Conservation (phyloP, 2,113 vertebrate genomes). For the Agapornis roseicollis region DNA sequence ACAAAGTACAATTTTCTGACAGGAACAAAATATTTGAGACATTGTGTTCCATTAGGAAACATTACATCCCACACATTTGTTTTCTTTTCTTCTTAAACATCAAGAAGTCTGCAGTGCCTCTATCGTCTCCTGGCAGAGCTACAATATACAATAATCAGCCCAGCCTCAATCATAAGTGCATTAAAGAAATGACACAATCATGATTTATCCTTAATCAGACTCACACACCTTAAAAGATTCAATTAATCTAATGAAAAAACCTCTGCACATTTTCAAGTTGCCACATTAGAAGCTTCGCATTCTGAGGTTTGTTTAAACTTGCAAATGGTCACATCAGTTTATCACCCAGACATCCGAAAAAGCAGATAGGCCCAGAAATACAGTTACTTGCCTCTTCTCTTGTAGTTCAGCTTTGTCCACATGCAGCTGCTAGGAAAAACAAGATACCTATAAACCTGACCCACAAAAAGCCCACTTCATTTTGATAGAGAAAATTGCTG, state of each 20-base stretch:
- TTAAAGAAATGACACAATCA: background rate
- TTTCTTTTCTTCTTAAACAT: background rate
- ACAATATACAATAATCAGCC: background rate
- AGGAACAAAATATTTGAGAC: background rate
- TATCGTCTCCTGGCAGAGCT: background rate
- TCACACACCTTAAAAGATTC: background rate
- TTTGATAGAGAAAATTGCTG: background rate
- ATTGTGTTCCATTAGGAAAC: background rate
- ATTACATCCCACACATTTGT: background rate
- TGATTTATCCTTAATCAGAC: background rate
- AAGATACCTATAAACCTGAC: background rate
- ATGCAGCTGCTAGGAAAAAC: background rate
- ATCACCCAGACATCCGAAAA: background rate
- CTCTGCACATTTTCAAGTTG: background rate
- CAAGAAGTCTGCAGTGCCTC: background rate
- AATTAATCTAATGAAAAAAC: background rate
- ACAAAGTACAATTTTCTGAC: background rate
- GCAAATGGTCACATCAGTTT: background rate
- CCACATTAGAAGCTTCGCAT: background rate
- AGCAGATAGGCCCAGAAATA: fast-evolving
- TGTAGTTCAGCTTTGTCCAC: background rate
- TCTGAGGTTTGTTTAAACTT: background rate
- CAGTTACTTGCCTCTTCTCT: background rate
- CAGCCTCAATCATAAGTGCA: background rate
- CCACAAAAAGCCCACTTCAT: background rate